Conservation (phyloP, 2,113 vertebrate genomes). For the Melozone crissalis region DNA sequence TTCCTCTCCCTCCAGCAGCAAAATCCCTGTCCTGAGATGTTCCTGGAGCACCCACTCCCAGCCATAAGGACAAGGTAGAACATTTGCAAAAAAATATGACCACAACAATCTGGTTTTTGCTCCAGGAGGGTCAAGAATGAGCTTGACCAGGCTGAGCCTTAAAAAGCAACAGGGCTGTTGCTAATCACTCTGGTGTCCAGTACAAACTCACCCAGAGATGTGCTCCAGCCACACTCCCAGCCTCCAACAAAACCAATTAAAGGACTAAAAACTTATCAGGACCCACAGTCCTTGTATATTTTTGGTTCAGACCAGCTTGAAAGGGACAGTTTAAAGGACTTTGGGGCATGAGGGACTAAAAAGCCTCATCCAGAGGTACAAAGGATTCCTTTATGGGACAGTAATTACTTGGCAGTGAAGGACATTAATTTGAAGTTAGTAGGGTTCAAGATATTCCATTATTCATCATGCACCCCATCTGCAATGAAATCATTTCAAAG, state of each 20-base stretch:
- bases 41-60: not conserved
- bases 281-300: not conserved
- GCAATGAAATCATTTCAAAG: constrained; percentile 38
- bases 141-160: not conserved
- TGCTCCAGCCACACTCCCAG: not conserved
- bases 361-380: not conserved
- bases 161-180: not conserved
- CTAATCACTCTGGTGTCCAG: not conserved
- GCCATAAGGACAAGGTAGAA: not conserved
- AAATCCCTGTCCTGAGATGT: not conserved
- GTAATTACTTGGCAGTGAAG: constrained; percentile 40
- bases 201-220: not conserved
- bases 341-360: not conserved
- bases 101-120: not conserved
- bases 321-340: constrained; percentile 24
- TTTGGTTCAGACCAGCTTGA: constrained; percentile 21
- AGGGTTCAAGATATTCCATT: constrained; percentile 32
- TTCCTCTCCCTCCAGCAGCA: not conserved
- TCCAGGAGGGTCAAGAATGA: not conserved
- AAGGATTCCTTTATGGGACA: constrained; percentile 25
- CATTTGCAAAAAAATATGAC: not conserved
- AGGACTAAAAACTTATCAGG: not conserved
- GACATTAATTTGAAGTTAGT: not conserved
- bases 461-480: not conserved
- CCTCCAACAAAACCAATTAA: constrained; percentile 7